These are phyloP conservation scores for Muscicapa comitata DNA, from an alignment of 2,797 vertebrate species.

Conservation along the genomic window DNA sequence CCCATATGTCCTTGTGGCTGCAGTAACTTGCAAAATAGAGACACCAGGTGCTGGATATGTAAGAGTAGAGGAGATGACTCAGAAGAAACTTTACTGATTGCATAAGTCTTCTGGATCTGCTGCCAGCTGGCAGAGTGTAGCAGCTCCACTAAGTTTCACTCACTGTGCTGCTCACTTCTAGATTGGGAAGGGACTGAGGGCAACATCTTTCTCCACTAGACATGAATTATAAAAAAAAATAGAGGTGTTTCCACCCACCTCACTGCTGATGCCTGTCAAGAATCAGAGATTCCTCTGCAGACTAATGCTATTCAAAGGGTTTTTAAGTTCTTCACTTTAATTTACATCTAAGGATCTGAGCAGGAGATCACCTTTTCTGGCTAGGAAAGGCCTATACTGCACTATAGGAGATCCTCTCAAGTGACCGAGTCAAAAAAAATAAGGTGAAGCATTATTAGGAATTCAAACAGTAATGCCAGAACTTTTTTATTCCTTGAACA, in stretches of 20 bases:
- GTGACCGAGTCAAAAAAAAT: background rate
- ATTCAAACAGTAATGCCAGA: background rate
- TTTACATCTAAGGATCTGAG: background rate
- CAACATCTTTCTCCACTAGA: background rate
- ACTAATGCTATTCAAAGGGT: background rate
- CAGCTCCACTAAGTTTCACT: background rate
- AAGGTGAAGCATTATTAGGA: background rate
- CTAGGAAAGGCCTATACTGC: background rate
- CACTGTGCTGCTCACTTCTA: background rate
- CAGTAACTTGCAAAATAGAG: background rate
- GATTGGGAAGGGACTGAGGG: background rate
- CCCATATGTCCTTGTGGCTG: background rate
- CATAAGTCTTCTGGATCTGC: background rate
- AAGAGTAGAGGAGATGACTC: background rate
- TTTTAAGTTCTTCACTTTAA: background rate
- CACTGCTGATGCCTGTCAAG: background rate
- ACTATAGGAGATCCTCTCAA: background rate
- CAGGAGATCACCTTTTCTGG: background rate
- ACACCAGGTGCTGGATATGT: background rate
- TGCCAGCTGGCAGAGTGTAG: constrained; percentile 17
- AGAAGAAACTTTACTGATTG: constrained; percentile 2
- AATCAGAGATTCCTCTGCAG: background rate
- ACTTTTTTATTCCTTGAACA: background rate
- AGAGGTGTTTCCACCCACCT: constrained; percentile 25
- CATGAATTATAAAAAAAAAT: background rate